A percentile compares a stretch with the other conserved stretches of the same genome.
Evolutionary conservation across 2,113 vertebrate species (phyloP).

Genomic region (Oncorhynchus nerka): DNA sequence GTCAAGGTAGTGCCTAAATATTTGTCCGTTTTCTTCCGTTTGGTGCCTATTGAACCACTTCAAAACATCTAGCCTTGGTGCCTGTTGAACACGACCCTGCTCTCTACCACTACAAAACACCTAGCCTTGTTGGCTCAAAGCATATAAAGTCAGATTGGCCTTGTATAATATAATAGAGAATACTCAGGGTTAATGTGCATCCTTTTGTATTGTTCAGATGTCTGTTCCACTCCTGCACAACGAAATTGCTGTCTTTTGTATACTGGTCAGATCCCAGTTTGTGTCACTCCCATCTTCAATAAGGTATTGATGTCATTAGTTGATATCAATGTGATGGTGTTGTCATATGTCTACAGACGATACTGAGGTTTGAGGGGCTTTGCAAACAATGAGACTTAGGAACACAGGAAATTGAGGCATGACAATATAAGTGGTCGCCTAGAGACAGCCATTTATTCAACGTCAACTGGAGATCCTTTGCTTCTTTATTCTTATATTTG

Average conservation of each 20-base stretch:
- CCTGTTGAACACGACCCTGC: background rate
- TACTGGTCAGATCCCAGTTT: background rate
- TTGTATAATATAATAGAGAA: background rate
- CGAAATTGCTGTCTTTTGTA: background rate
- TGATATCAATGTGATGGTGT: constrained; percentile 19
- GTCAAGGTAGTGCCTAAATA: too few species aligned
- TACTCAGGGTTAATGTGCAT: background rate
- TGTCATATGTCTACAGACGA: background rate
- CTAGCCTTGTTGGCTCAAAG: background rate
- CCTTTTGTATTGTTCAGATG: too few species aligned
- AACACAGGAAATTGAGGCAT: too few species aligned
- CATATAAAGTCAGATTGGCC: background rate
- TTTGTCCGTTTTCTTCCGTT: background rate
- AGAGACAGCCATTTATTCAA: too few species aligned
- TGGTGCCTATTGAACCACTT: too few species aligned
- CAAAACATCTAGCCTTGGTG: too few species aligned
- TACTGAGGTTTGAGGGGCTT: too few species aligned
- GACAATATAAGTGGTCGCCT: too few species aligned
- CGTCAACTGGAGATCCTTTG: background rate
- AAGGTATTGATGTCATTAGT: background rate
- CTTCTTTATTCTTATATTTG: background rate
- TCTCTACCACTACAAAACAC: background rate
- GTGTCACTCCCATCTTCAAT: constrained; percentile 17
- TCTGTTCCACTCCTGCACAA: too few species aligned
- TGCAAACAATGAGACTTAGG: too few species aligned